A percentile compares a stretch with the other conserved stretches of the same genome.
These are phyloP conservation scores for Napeogenes sylphis DNA, from an alignment of 2,888 invertebrate genomes.

Conservation along the genomic window DNA sequence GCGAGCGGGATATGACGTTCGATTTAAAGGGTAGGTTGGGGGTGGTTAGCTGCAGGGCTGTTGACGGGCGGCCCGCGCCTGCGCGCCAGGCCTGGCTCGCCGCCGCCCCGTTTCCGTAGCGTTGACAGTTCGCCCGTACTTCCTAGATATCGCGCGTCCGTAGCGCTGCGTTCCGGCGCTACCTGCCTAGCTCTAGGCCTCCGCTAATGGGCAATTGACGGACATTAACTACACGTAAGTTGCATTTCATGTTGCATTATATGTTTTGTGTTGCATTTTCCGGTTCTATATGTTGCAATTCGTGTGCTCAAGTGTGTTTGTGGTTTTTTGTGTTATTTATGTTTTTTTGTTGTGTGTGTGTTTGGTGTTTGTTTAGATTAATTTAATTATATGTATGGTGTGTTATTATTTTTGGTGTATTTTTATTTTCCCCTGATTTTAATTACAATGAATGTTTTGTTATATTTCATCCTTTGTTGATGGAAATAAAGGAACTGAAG, in stretches of 20 bases:
- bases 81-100: constrained; percentile 60
- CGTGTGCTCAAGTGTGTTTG: constrained; percentile 8
- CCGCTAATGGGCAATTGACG: constrained; percentile 61
- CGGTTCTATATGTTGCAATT: background rate
- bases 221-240: constrained; percentile 51
- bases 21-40: constrained; percentile 72
- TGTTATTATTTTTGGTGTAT: background rate
- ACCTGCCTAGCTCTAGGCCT: constrained; percentile 41
- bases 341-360: constrained; percentile 4
- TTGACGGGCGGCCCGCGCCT: constrained; percentile 77
- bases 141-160: constrained; percentile 74
- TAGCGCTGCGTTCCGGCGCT: constrained; percentile 52
- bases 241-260: constrained; percentile 6
- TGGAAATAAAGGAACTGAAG: background rate
- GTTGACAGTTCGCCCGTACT: constrained; percentile 80
- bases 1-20: constrained; percentile 74
- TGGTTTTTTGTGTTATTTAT: constrained; percentile 4
- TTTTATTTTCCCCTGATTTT: background rate
- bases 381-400: background rate
- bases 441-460: background rate
- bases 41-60: constrained; percentile 69
- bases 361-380: constrained; percentile 2
- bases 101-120: constrained; percentile 79
- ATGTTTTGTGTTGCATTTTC: background rate
- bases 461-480: background rate